Conservation (phyloP, 2,797 vertebrate genomes). For the Loriculus beryllinus region DNA sequence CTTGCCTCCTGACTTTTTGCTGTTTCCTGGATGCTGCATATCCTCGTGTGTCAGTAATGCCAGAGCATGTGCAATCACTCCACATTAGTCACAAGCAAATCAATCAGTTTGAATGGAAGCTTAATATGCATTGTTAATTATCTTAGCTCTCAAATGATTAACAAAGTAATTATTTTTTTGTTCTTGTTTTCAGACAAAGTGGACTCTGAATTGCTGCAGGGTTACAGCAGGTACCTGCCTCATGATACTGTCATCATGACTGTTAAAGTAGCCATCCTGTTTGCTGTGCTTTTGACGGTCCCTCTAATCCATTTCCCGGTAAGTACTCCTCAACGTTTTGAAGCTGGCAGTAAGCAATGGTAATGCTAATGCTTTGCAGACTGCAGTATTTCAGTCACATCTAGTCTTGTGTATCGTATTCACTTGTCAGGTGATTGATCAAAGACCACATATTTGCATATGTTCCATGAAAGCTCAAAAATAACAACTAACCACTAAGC, state of each 20-base stretch:
- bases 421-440: slow-evolving; percentile 75
- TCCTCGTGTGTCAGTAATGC: background rate
- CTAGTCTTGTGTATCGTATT: slow-evolving; percentile 68
- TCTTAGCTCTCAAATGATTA: background rate
- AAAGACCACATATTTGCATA: slow-evolving; percentile 68
- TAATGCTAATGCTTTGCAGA: slow-evolving; percentile 72
- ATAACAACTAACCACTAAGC: slow-evolving; percentile 67
- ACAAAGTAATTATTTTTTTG: background rate
- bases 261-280: slow-evolving; percentile 85
- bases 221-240: slow-evolving; percentile 83
- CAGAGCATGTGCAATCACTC: background rate
- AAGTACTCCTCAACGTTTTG: slow-evolving; percentile 69
- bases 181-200: slow-evolving; percentile 79
- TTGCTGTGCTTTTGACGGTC: slow-evolving; percentile 88
- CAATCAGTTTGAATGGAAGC: background rate
- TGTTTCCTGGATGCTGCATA: background rate
- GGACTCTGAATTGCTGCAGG: slow-evolving; percentile 84
- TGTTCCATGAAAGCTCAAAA: slow-evolving; percentile 69
- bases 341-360: slow-evolving; percentile 7
- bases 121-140: background rate
- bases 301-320: slow-evolving; percentile 96
- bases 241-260: slow-evolving; percentile 82
- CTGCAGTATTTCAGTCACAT: slow-evolving; percentile 48
- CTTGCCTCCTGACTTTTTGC: background rate
- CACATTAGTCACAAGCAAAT: background rate